Conservation (phyloP, 2,888 invertebrate species). For the Operophtera brumata region DNA sequence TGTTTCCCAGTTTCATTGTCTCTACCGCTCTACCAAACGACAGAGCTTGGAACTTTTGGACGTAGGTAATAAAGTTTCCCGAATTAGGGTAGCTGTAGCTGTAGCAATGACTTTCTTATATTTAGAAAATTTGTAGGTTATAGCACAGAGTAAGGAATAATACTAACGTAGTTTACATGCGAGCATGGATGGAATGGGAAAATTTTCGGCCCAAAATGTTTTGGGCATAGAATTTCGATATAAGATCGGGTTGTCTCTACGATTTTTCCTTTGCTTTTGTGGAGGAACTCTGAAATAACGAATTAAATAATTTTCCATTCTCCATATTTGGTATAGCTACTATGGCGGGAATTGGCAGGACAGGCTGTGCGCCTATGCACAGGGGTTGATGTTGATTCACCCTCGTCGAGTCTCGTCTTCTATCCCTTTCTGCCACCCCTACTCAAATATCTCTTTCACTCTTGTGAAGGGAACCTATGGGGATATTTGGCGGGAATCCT, state of each 20-base stretch:
- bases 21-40: too few species aligned
- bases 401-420: slow-evolving; percentile 62
- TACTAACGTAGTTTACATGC: too few species aligned
- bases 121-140: too few species aligned
- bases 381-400: slow-evolving; percentile 76
- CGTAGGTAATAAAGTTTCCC: too few species aligned
- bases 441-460: slow-evolving; percentile 53
- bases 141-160: too few species aligned
- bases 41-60: neutral
- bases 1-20: slow-evolving; percentile 3
- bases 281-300: slow-evolving; percentile 1
- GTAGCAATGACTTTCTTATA: too few species aligned
- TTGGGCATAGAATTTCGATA: too few species aligned
- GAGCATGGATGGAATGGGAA: too few species aligned
- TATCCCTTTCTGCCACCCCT: slow-evolving; percentile 69
- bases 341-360: slow-evolving; percentile 25
- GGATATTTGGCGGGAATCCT: slow-evolving; percentile 43
- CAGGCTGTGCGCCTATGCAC: slow-evolving; percentile 55
- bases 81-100: too few species aligned
- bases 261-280: too few species aligned
- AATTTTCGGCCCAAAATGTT: too few species aligned
- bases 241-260: too few species aligned
- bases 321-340: neutral
- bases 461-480: slow-evolving; percentile 34
- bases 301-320: slow-evolving; percentile 1